phyloP scores from a whole-genome alignment of 2,797 vertebrate genomes.

The Heliangelus exortis region DNA sequence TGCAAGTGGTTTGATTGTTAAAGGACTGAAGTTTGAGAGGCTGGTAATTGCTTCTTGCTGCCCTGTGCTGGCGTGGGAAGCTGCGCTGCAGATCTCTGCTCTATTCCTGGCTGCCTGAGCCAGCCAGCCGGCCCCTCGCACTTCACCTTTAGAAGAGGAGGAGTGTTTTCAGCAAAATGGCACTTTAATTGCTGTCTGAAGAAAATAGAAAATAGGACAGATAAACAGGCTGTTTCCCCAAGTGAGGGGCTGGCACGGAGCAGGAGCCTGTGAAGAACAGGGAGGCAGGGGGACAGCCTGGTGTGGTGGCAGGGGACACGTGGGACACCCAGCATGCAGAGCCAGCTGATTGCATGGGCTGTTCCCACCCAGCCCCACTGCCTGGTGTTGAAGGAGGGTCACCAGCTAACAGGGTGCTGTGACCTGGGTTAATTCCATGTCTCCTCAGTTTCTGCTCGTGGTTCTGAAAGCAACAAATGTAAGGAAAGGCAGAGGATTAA shows the following conservation, averaged over 20 bases:
- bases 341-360: not conserved
- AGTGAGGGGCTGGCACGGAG: accelerated
- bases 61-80: not conserved
- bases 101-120: slow-evolving; percentile 21
- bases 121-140: not conserved
- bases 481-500: not conserved
- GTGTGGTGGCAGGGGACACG: not conserved
- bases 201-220: not conserved
- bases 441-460: not conserved
- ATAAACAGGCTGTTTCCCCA: not conserved
- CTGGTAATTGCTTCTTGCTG: slow-evolving; percentile 18
- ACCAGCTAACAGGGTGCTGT: not conserved
- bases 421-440: not conserved
- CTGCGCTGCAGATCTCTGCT: not conserved
- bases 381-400: not conserved
- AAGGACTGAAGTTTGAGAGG: not conserved
- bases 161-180: slow-evolving; percentile 26
- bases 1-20: not conserved
- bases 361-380: not conserved
- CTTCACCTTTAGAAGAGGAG: slow-evolving; percentile 4
- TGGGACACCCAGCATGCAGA: not conserved
- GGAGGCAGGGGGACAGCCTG: not conserved
- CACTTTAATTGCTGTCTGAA: slow-evolving; percentile 5
- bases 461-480: not conserved
- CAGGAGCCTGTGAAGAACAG: not conserved